Percentiles rank a stretch among this genome's conserved stretches.
phyloP scores from a whole-genome alignment of 2,113 vertebrate species.

The Cyprinodon brontotheroides region DNA sequence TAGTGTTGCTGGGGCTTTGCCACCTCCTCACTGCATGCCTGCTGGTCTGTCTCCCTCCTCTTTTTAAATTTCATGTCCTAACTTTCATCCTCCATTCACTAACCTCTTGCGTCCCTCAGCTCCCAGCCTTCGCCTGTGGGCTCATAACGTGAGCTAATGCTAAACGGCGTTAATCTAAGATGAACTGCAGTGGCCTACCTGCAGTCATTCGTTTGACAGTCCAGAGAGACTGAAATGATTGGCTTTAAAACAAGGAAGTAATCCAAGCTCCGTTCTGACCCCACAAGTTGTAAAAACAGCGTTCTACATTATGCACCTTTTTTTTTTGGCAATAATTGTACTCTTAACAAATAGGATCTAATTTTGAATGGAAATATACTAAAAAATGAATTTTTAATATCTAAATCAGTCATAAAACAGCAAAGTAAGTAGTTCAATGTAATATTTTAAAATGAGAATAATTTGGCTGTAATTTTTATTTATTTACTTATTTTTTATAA shows the following conservation, averaged over 20 bases:
- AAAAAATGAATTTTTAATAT: background rate
- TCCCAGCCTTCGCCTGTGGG: constrained; percentile 72
- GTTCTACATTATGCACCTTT: constrained; percentile 14
- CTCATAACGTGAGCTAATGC: constrained; percentile 63
- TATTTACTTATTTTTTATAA: background rate
- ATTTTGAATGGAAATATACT: background rate
- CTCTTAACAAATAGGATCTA: background rate
- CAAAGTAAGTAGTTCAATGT: constrained; percentile 42
- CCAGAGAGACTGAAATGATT: background rate
- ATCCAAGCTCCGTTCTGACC: constrained; percentile 63
- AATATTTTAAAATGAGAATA: background rate
- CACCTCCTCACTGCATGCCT: constrained; percentile 72
- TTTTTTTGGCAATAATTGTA: constrained; percentile 9
- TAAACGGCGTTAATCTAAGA: constrained; percentile 4
- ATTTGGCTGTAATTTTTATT: constrained; percentile 1
- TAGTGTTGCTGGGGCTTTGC: constrained; percentile 64
- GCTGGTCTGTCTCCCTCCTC: constrained; percentile 47
- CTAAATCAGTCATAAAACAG: background rate
- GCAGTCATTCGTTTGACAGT: background rate
- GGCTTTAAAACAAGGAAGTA: background rate
- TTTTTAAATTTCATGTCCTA: constrained; percentile 32
- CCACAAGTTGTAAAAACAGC: constrained; percentile 60
- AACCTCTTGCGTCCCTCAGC: constrained; percentile 37
- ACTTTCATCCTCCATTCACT: constrained; percentile 64
- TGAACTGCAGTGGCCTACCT: background rate